Conservation (phyloP, 2,888 invertebrate genomes). For the Drosophila antonietae region DNA sequence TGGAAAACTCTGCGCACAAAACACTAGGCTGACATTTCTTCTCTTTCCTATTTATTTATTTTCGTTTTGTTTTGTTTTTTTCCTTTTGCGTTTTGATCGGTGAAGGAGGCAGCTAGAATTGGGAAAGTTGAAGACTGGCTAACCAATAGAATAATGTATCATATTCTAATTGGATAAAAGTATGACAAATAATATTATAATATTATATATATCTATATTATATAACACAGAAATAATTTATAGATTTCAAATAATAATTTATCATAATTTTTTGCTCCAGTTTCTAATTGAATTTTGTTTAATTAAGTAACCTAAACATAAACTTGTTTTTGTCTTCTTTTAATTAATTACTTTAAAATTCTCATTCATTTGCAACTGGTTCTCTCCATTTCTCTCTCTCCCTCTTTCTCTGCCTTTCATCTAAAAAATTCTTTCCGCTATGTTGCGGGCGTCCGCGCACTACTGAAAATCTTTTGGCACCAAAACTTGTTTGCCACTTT, state of each 20-base stretch:
- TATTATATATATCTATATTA: too few species aligned
- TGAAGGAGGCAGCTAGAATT: background rate
- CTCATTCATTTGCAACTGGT: slow-evolving; percentile 1
- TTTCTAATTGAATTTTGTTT: too few species aligned
- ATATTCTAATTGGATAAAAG: too few species aligned
- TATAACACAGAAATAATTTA: too few species aligned
- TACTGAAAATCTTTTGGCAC: slow-evolving; percentile 27
- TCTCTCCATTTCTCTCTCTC: background rate
- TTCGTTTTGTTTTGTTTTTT: background rate
- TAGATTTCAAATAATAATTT: too few species aligned
- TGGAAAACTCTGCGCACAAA: slow-evolving; percentile 48
- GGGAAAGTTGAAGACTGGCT: background rate
- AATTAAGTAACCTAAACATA: background rate
- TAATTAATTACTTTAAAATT: background rate
- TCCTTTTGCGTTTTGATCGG: slow-evolving; percentile 5
- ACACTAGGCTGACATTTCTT: slow-evolving; percentile 32
- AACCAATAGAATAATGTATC: background rate
- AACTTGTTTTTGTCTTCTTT: background rate
- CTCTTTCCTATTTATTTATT: slow-evolving; percentile 15
- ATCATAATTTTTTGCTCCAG: too few species aligned
- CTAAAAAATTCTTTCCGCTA: slow-evolving; percentile 46
- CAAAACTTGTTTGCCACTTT: slow-evolving; percentile 66
- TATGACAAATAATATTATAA: too few species aligned
- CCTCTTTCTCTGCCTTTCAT: background rate
- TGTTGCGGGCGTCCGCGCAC: slow-evolving; percentile 44